Percentiles rank a stretch among this genome's conserved stretches.
Conservation (phyloP, 35 echinoderm and acorn worm species). For the Heliocidaris tuberculata region DNA sequence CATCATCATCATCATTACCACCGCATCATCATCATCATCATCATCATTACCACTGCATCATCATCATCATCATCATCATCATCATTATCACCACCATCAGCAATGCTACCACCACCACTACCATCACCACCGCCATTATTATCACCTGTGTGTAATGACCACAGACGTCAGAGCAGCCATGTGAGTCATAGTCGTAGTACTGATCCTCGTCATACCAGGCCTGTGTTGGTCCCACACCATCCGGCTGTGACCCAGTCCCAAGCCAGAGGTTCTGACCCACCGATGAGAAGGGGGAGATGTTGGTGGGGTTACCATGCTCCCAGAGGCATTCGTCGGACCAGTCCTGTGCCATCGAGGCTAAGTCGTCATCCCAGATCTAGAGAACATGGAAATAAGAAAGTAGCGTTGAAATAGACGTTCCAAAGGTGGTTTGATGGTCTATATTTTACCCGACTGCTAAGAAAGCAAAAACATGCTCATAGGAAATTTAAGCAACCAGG, state of each 20-base stretch:
- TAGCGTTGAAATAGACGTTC: no score
- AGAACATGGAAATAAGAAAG: not conserved
- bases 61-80: not conserved
- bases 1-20: no score
- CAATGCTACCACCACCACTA: not conserved
- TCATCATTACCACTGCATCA: not conserved
- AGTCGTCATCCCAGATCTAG: constrained; percentile 50
- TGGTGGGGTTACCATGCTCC: constrained; percentile 53
- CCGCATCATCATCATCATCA: not conserved
- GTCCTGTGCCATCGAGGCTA: constrained; percentile 56
- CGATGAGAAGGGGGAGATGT: constrained; percentile 53
- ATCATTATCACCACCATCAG: not conserved
- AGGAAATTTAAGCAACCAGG: no score
- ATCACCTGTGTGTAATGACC: constrained; percentile 95
- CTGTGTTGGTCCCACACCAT: constrained; percentile 47
- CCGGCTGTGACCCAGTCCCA: not conserved
- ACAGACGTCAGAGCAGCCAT: constrained; percentile 73
- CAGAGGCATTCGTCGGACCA: constrained; percentile 57
- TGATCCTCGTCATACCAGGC: constrained; percentile 89
- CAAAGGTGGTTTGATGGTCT: no score
- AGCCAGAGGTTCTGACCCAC: constrained; percentile 61
- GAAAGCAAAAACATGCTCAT: no score
- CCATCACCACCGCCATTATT: not conserved
- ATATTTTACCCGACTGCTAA: no score
- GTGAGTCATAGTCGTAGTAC: constrained; percentile 69